Base-by-base conservation (phyloP, 2,888 invertebrate genomes). In the Thelaira solivaga region DNA sequence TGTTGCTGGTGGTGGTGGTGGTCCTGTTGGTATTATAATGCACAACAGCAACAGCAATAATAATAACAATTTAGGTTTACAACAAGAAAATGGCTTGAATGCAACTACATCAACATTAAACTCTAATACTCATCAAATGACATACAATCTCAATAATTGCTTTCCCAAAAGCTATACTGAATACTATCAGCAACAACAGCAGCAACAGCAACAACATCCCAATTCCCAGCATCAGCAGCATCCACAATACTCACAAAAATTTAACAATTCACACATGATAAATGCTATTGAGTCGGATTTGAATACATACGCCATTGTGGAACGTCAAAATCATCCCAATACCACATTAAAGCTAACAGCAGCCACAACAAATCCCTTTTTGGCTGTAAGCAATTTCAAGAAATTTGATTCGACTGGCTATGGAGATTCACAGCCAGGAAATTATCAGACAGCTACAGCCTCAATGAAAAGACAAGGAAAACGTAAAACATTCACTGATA, bases 161-260 rank as follows among this genome's bases (percentile, higher is more conserved):
- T 88, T 88, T 69, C 87, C 87, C 55, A 87, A 87, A 62, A 88
- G 88, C 82, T 88, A 88, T 81, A 87, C 87, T 34, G 88, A 88
- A 80, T 87, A 88, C 81, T 88, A 87, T 80, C 86, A 88, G 59
- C 87, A 87, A 64, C 87, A 86, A 29, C 84, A 85, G 62, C 83
- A 85, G 39, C 83, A 84, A 29, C 82, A 82, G 45, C 81, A 88
- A 64, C 86, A 80, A 0, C 31, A 75, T 34, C 74, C 59, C 34
- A 36, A 36, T 4, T 24, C 24, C 2, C 51, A 43, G 16, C 18
- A 20, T 3, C 71, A 62, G 8, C 36, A 76, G 55, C 81, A 65
- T 20, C 80, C 65, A 16, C 75, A 55, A 47, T 62, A 41, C 47
- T 34, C 51, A 11, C 76, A 68, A 61, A 81, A 82, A 61, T 81